A percentile compares a stretch with the other conserved stretches of the same genome.
Evolutionary conservation across 2,888 invertebrate species (phyloP).

Genomic region (Clusia tigrina): DNA sequence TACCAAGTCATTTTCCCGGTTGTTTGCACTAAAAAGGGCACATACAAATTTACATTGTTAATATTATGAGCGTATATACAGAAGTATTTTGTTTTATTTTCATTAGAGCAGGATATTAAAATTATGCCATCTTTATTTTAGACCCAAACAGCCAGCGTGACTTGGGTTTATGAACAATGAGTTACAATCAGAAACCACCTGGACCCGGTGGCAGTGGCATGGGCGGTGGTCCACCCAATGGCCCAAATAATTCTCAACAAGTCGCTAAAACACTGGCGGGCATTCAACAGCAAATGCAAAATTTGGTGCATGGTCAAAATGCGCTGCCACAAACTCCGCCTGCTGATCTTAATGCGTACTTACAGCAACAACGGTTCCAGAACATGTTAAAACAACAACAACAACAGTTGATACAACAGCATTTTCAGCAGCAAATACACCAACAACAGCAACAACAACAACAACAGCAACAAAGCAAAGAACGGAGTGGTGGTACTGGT

Average conservation of each 20-base stretch:
- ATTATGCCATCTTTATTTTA: no score
- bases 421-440: constrained; percentile 49
- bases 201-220: constrained; percentile 43
- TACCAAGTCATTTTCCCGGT: neutral
- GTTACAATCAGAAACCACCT: constrained; percentile 50
- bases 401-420: constrained; percentile 46
- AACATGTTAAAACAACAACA: constrained; percentile 48
- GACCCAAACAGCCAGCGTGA: no score
- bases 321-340: constrained; percentile 48
- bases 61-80: neutral
- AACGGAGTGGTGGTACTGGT: constrained; percentile 29
- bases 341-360: constrained; percentile 48
- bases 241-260: constrained; percentile 46
- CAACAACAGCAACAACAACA: constrained; percentile 54
- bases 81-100: neutral
- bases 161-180: constrained; percentile 37
- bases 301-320: constrained; percentile 50
- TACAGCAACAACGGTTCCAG: constrained; percentile 52
- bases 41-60: neutral
- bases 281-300: constrained; percentile 56
- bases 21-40: neutral
- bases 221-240: constrained; percentile 45
- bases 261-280: constrained; percentile 51
- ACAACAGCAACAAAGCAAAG: constrained; percentile 48
- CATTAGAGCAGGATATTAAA: neutral